Conservation (phyloP, 30 jellyfish, hydroid and myxozoan genomes). For the Haliclystus octoradiatus region DNA sequence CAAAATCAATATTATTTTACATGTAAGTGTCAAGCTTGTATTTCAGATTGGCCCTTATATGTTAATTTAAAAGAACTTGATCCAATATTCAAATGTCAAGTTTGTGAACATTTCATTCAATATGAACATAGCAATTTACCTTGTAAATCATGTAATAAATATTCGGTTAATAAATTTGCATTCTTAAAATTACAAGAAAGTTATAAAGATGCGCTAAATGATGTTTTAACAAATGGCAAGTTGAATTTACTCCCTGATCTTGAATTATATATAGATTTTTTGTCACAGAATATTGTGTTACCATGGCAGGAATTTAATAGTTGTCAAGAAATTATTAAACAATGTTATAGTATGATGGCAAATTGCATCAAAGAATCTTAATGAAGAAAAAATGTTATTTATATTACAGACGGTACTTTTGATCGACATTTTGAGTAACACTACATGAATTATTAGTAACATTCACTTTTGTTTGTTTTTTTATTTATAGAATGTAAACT, state of each 20-base stretch:
- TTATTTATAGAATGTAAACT: too few species aligned
- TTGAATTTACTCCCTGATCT: conserved; percentile 26
- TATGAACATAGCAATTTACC: not conserved
- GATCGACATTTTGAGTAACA: too few species aligned
- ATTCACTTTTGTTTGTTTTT: too few species aligned
- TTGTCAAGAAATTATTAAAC: conserved; percentile 83
- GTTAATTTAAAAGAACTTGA: conserved; percentile 9
- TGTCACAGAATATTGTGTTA: conserved; percentile 30
- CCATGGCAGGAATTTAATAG: conserved; percentile 68
- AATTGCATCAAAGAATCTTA: too few species aligned
- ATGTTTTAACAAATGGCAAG: conserved; percentile 39
- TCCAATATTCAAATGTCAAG: conserved; percentile 27
- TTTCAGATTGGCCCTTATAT: conserved; percentile 59
- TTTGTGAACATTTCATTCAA: not conserved
- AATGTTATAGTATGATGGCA: conserved; percentile 68
- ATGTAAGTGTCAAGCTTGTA: conserved; percentile 67
- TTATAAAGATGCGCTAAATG: conserved; percentile 31
- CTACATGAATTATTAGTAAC: too few species aligned
- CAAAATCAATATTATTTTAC: conserved; percentile 52
- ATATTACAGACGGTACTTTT: too few species aligned
- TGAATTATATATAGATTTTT: conserved; percentile 29
- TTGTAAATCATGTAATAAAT: conserved; percentile 11
- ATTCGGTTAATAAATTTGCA: not conserved
- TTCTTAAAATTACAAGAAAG: conserved; percentile 16
- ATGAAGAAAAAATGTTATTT: too few species aligned